Percentiles rank a stretch among this genome's conserved stretches.
Conservation (phyloP, 2,888 invertebrate genomes). For the Tetramorium bicarinatum region DNA sequence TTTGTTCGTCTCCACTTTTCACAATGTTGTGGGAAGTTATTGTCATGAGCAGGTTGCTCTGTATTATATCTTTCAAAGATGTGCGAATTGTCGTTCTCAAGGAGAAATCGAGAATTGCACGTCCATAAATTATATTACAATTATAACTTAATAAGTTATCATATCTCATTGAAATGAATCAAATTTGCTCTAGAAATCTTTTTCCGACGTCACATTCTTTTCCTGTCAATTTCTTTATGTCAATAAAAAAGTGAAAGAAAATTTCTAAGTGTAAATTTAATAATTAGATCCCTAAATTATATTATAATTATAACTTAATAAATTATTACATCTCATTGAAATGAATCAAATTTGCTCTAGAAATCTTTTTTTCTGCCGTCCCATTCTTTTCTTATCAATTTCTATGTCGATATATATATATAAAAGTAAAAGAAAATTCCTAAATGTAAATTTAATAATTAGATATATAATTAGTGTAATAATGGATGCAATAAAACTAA, state of each 20-base stretch:
- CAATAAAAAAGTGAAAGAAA: background rate
- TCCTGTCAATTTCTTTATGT: background rate
- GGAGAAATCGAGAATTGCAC: constrained; percentile 27
- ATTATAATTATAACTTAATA: background rate
- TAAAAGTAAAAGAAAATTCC: background rate
- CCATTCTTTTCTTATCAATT: background rate
- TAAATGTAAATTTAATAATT: background rate
- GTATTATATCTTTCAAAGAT: constrained; percentile 9
- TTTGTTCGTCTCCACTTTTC: constrained; percentile 54
- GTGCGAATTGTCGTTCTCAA: constrained; percentile 44
- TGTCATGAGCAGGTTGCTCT: constrained; percentile 16
- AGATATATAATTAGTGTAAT: constrained; percentile 6
- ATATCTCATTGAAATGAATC: background rate
- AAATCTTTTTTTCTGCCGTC: background rate
- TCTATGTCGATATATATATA: background rate
- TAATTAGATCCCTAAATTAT: background rate
- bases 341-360: background rate
- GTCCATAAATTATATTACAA: background rate
- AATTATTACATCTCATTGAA: background rate
- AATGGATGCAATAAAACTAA: background rate
- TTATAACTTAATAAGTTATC: background rate
- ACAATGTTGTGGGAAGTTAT: constrained; percentile 64
- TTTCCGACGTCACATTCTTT: background rate
- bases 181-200: background rate
- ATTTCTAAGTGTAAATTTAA: background rate